Conservation (phyloP, 2,888 invertebrate genomes). For the Torymus aiolomorphi region DNA sequence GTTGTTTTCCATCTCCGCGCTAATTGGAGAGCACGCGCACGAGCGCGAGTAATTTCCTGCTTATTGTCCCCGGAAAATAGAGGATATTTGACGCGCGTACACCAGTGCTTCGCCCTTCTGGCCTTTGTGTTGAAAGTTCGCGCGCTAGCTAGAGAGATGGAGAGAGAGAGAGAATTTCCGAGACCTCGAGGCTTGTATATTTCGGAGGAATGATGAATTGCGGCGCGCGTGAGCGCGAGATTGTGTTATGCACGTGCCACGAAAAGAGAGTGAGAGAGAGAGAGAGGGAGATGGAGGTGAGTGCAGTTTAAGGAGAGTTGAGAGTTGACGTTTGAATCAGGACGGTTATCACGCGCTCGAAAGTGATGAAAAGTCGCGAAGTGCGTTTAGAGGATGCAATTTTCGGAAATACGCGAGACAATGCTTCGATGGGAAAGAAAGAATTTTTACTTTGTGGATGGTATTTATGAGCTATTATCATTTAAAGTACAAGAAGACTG, state of each 20-base stretch:
- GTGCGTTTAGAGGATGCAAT: too few relatives aligned
- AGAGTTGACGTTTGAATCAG: too few relatives aligned
- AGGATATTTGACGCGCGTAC: constrained; percentile 33
- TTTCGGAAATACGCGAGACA: too few relatives aligned
- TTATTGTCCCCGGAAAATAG: constrained; percentile 50
- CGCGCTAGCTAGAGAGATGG: background rate
- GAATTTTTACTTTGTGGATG: too few relatives aligned
- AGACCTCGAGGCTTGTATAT: background rate
- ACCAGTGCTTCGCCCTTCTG: constrained; percentile 14
- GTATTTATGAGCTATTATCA: too few relatives aligned
- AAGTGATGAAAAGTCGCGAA: too few relatives aligned
- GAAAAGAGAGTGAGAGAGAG: too few relatives aligned
- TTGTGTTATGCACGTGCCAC: background rate
- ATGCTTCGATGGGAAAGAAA: too few relatives aligned
- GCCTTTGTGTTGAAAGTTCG: constrained; percentile 8
- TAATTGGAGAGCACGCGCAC: constrained; percentile 37
- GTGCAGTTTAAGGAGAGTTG: too few relatives aligned
- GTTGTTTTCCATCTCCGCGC: background rate
- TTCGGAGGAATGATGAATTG: constrained; percentile 31
- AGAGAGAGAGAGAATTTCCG: background rate
- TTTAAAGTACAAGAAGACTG: too few relatives aligned
- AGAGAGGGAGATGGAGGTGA: too few relatives aligned
- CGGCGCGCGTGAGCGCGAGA: background rate
- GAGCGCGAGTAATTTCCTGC: constrained; percentile 49
- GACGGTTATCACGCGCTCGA: too few relatives aligned